These are phyloP conservation scores for Phocides pigmalion DNA, from an alignment of 1,140 invertebrate genomes.

Conservation along the genomic window DNA sequence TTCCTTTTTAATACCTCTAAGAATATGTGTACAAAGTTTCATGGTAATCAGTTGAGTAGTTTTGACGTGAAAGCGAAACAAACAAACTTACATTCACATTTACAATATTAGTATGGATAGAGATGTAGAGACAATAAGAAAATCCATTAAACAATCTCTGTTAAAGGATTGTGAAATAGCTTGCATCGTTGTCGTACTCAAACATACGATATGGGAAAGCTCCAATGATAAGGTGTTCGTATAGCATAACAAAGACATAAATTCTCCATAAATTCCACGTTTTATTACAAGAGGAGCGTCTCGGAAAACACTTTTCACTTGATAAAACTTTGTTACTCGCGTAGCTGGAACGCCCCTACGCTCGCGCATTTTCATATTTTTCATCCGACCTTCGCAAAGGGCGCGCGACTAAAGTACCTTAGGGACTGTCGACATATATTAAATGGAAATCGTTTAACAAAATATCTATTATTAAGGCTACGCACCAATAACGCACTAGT, in stretches of 20 bases:
- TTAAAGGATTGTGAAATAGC: constrained; percentile 7
- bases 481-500: too few relatives aligned
- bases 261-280: constrained; percentile 53
- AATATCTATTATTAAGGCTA: too few relatives aligned
- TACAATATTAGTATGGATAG: too few relatives aligned
- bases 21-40: too few relatives aligned
- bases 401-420: not conserved
- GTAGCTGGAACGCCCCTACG: constrained; percentile 20
- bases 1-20: too few relatives aligned
- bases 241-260: constrained; percentile 56
- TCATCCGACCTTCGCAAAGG: constrained; percentile 14
- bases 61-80: too few relatives aligned
- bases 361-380: constrained; percentile 21
- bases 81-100: too few relatives aligned
- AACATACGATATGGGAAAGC: constrained; percentile 37
- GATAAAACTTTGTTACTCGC: constrained; percentile 60
- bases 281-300: constrained; percentile 56
- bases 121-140: too few relatives aligned
- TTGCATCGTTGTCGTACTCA: constrained; percentile 23
- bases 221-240: constrained; percentile 44
- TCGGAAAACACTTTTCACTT: constrained; percentile 57
- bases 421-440: constrained; percentile 2
- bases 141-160: not conserved
- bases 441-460: too few relatives aligned
- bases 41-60: too few relatives aligned